Evolutionary conservation across 92 coral and sea anemone species (phyloP), one percentile per base, ranked within the genome.

Genomic region (Chrysogorgia sp.): DNA sequence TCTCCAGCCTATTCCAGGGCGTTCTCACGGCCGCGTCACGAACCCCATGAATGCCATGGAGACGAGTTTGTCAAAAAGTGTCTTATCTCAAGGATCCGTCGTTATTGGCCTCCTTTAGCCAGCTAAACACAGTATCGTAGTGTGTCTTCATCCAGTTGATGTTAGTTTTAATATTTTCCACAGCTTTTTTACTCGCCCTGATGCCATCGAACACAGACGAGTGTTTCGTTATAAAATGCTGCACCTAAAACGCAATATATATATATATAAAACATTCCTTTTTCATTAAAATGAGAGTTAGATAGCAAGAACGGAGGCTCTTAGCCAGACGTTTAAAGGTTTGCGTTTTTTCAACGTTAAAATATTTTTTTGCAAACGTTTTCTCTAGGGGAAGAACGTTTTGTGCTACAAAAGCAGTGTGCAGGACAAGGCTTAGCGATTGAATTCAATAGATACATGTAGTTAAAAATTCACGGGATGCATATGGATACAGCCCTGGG

Each of bases 61-160:
- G n/a, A n/a, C n/a, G n/a, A n/a, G n/a, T n/a, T n/a, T n/a, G n/a
- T n/a, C n/a, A n/a, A n/a, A n/a, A 43, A 43, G 9, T 43, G 50
- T 43, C 17, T 43, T 7, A 31, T 34, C 10, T n/a, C 40, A 66
- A 20, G 89, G 15, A 88, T 28, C 57, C 48, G 35, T 52, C 64
- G 50, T 56, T 72, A 58, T 72, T 56, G 50, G 25, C 43, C 25
- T 62, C 53, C 55, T 83, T 61, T 35, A 96, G 88, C 99, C 99
- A 96, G 22, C 62, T 74, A 3, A 87, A 88, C 1, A 92, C 90
- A n/a, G 84, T 75, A 13, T 77, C 64, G 62, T 82, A 83, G 60
- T 96, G 90, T 19, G 90, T 81, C 37, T 82, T 84, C 97, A 96
- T 89, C 99, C 99, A 96, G 15, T 85, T 83, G 31, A 96, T 96